Evolutionary conservation across 2,113 vertebrate genomes (phyloP).

Genomic region (Toxotes jaculatrix): DNA sequence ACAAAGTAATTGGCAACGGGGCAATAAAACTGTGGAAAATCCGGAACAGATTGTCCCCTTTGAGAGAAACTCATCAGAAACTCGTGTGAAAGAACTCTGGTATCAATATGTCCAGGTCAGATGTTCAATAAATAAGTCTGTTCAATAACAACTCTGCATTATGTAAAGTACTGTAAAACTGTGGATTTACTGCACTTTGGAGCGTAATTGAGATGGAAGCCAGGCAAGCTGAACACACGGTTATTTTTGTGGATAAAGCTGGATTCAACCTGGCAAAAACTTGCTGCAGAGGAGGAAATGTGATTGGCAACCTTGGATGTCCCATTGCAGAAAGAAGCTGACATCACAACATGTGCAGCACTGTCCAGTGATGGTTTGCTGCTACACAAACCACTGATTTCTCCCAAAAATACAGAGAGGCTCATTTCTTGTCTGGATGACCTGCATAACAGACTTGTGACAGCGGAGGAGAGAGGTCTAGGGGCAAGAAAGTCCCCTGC

Average conservation of each 20-base stretch:
- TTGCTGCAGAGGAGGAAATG: neutral
- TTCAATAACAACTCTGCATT: neutral
- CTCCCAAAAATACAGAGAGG: neutral
- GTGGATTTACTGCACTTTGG: neutral
- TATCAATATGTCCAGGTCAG: too few species aligned
- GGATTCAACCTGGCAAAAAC: neutral
- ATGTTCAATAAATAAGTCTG: neutral
- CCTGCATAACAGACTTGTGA: neutral
- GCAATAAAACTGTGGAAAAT: neutral
- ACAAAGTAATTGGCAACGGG: neutral
- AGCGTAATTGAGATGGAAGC: neutral
- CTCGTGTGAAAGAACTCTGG: too few species aligned
- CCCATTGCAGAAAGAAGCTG: neutral
- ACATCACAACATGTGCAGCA: neutral
- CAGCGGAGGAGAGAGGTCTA: neutral
- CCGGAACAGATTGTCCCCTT: too few species aligned
- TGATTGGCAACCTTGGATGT: neutral
- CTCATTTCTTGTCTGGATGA: neutral
- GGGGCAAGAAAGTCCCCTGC: neutral
- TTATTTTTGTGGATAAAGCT: slow-evolving; percentile 1
- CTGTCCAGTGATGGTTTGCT: neutral
- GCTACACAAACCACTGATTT: neutral
- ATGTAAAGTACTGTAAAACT: neutral
- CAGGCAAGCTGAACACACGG: neutral
- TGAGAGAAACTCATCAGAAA: neutral